phyloP scores from a whole-genome alignment of 2,797 vertebrate genomes.

The Mycteria americana region DNA sequence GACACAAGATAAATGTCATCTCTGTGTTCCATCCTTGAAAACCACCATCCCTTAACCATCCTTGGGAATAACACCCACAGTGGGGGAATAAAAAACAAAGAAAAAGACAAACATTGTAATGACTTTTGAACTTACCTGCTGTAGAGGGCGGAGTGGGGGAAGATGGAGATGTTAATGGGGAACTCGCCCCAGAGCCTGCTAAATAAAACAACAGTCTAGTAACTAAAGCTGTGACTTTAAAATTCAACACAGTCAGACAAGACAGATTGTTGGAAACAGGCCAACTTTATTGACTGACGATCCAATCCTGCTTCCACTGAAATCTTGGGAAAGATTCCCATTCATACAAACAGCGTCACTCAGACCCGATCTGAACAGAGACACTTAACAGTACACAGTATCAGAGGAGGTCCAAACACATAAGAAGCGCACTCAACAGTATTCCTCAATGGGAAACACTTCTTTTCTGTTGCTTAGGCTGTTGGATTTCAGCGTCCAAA shows the following conservation, averaged over 20 bases:
- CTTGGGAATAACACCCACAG: not conserved
- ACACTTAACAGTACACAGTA: not conserved
- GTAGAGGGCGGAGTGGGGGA: slow-evolving; percentile 89
- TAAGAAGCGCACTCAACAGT: not conserved
- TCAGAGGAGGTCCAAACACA: not conserved
- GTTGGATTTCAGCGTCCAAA: not conserved
- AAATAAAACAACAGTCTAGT: slow-evolving; percentile 60
- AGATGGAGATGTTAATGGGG: slow-evolving; percentile 90
- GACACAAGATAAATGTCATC: not conserved
- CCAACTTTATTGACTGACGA: not conserved
- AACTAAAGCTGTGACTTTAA: slow-evolving; percentile 4
- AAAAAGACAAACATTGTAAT: not conserved
- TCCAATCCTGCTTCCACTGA: not conserved
- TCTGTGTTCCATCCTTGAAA: not conserved
- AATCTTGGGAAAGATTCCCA: not conserved
- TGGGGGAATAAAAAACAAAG: not conserved
- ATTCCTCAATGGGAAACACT: not conserved
- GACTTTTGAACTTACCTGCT: slow-evolving; percentile 75
- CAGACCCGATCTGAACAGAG: not conserved
- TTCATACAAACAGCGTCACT: not conserved
- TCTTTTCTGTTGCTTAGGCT: not conserved
- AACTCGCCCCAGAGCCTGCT: slow-evolving; percentile 95
- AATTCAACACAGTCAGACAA: not conserved
- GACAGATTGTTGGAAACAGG: not conserved
- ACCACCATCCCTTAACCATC: not conserved